phyloP scores from a whole-genome alignment of 2,797 vertebrate species.

The Gymnothorax javanicus region DNA sequence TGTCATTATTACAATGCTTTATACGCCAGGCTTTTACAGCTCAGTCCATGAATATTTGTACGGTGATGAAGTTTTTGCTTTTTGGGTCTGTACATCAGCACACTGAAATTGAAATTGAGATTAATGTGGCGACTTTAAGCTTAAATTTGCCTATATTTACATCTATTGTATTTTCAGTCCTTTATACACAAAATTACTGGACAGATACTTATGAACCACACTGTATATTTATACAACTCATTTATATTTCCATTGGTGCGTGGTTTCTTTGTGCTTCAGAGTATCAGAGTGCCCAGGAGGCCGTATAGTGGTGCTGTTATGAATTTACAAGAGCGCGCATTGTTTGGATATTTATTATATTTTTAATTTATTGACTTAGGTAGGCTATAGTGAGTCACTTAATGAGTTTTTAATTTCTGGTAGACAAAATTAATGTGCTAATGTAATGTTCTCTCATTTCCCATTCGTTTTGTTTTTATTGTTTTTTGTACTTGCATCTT shows the following conservation, averaged over 20 bases:
- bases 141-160: too few species aligned
- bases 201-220: too few species aligned
- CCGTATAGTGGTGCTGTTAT: neutral
- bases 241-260: neutral
- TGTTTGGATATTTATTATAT: neutral
- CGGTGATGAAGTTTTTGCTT: too few species aligned
- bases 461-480: neutral
- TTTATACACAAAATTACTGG: too few species aligned
- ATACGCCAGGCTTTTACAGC: neutral
- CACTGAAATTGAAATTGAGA: too few species aligned
- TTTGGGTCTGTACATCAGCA: too few species aligned
- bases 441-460: neutral
- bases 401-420: constrained; percentile 39
- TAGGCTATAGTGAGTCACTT: neutral
- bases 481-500: neutral
- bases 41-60: too few species aligned
- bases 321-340: neutral
- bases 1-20: neutral
- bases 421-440: neutral
- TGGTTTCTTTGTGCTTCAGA: neutral
- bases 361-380: neutral
- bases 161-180: too few species aligned
- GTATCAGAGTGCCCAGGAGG: neutral
- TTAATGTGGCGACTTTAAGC: too few species aligned
- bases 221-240: neutral